Base-by-base conservation (phyloP, 2,797 vertebrate genomes). In the Helarctos malayanus region DNA sequence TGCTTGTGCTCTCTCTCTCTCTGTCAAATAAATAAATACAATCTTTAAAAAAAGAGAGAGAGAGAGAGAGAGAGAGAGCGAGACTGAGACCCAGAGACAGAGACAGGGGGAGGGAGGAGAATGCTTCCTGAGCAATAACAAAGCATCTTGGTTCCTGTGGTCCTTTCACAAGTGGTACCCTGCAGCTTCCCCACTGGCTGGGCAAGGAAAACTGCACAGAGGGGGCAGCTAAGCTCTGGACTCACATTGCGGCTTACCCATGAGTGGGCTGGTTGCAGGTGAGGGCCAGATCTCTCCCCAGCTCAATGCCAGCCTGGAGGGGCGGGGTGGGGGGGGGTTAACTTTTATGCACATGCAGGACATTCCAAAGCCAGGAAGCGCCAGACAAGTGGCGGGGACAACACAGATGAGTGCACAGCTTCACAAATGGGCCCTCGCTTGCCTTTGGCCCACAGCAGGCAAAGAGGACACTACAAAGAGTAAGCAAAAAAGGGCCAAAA, bases 381-480 rank as follows among this genome's bases (percentile, higher is more conserved):
- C 73, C 47, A 69, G 91, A 93, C 94, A 81, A 25, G 19, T 96
- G 63, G 68, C 88, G 90, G 91, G 45, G 89, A 73, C 65, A 95
- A 96, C 76, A 65, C 85, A n/a, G 71, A 59, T 4, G 1, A 92
- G 71, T 25, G 71, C 41, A 96, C 78, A 98, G 68, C 82, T 97
- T 98, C 96, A 38, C 52, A 69, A 10, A 52, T 27, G 38, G 47
- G 38, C 19, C 2, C 11, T 97, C 68, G 41, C 96, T 96, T 97
- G 94, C 59, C 87, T 97, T 94, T 98, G 93, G 71, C 82, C 96
- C 96, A 75, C 18, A 91, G 92, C 47, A 98, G 91, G 89, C 95
- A 71, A 93, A 98, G 91, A 96, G 97, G 97, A 97, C 68, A 76
- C 95, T 96, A 94, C 94, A 98, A 89, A 87, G 41, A 93, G 95